Evolutionary conservation across 2,888 invertebrate species (phyloP), one percentile per base, ranked within the genome.

Genomic region (Aporophyla nigra): DNA sequence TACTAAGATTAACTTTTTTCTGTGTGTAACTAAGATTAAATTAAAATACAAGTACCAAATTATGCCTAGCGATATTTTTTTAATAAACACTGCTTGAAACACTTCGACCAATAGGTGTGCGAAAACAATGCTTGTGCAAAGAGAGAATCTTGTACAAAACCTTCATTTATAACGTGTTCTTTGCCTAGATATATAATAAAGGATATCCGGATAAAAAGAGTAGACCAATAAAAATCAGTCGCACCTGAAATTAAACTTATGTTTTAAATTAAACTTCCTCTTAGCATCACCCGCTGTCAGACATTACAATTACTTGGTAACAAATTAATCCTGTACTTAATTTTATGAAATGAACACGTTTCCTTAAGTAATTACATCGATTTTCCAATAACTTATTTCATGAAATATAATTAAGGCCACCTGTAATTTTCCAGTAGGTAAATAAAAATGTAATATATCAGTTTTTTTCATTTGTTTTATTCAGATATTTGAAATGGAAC

Each of bases 361-460:
- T 68, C 12, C 19, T 24, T 54, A 56, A 12, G 40, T 40, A 63
- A 46, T 19, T 46, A 19, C 10, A 43, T 19, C 16, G 3, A 12
- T 46, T 24, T 65, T 12, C 12, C 24, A n/a, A 43, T 6, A 63
- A 24, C 5, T 5, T 43, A 10, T 27, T 7, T 16, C n/a, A 21
- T 21, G 24, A 43, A 69, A 56, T 54, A 68, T 54, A 54, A 24
- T 12, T 24, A 54, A 68, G 54, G 68, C 19, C 68, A 43, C 5
- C n/a, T 53, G 24, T 24, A 43, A 19, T 6, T 63, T 43, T 24
- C 63, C 5, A 24, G 0, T 63, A 43, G 6, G 24, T 46, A 63
- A 46, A 19, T 46, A 63, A 63, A 62, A 63, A 43, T 24, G 40
- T 46, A 24, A 10, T 19, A 3, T 0, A 19, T 43, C 3, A 19